A percentile compares a stretch with the other conserved stretches of the same genome.
These are phyloP conservation scores for Balaenoptera acutorostrata DNA, from an alignment of 2,113 vertebrate genomes.

Conservation along the genomic window DNA sequence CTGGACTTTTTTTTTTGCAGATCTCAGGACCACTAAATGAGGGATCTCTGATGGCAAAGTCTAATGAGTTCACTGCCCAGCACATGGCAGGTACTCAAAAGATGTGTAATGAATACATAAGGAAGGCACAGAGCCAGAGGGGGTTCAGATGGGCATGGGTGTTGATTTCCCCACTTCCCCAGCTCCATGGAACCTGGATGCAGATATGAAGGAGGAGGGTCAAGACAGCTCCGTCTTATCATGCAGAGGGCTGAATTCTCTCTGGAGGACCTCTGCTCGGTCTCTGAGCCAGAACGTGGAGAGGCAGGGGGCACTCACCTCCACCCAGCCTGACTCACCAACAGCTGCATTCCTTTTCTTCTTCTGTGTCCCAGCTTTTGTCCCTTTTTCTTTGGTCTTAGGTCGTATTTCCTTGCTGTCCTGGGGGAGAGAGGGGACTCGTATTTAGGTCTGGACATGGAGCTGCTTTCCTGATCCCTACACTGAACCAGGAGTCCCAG, in stretches of 20 bases:
- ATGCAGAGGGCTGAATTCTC: background rate
- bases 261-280: background rate
- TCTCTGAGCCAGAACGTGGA: background rate
- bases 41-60: background rate
- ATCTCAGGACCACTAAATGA: background rate
- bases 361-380: constrained; percentile 43
- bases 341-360: background rate
- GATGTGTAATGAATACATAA: background rate
- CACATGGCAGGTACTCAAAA: background rate
- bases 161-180: background rate
- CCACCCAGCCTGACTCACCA: constrained; percentile 34
- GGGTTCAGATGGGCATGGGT: background rate
- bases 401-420: constrained; percentile 74
- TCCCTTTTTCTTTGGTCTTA: constrained; percentile 74
- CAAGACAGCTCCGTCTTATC: background rate
- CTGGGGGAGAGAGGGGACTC: background rate
- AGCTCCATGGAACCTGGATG: background rate
- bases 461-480: background rate
- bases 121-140: background rate
- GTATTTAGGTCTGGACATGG: background rate
- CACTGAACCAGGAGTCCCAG: background rate
- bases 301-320: background rate
- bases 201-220: background rate
- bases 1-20: background rate
- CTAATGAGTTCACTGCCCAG: background rate